A percentile compares a stretch with the other conserved stretches of the same genome.
Evolutionary conservation across 1,140 invertebrate species (phyloP).

Genomic region (Tetragonula clypearis): DNA sequence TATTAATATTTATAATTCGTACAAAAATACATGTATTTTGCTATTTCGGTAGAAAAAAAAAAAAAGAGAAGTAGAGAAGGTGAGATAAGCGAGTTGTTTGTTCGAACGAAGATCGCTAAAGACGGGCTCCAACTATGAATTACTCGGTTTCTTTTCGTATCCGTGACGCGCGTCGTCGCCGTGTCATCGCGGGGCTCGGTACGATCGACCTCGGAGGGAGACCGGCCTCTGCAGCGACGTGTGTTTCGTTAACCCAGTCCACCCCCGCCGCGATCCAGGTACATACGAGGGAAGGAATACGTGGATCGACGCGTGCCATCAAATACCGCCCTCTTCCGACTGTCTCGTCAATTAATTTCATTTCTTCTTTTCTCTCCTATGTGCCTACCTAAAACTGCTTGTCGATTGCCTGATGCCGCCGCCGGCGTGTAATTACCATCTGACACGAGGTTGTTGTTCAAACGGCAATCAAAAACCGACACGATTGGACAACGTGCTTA

Average conservation of each 20-base stretch:
- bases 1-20: constrained; percentile 69
- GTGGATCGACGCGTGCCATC: constrained; percentile 18
- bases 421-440: neutral
- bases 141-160: constrained; percentile 26
- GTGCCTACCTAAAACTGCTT: constrained; percentile 40
- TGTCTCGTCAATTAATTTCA: constrained; percentile 1
- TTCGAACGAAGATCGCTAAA: constrained; percentile 55
- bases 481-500: constrained; percentile 5
- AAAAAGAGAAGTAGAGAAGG: constrained; percentile 66
- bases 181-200: constrained; percentile 5
- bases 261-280: constrained; percentile 51
- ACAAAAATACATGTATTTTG: constrained; percentile 73
- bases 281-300: constrained; percentile 5
- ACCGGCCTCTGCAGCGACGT: constrained; percentile 15
- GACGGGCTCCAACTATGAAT: constrained; percentile 20
- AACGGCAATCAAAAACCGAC: constrained; percentile 7
- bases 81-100: constrained; percentile 61
- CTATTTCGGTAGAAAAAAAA: constrained; percentile 71
- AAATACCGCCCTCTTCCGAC: constrained; percentile 10
- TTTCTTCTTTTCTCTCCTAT: neutral
- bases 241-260: constrained; percentile 28
- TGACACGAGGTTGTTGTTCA: neutral
- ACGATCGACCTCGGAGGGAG: constrained; percentile 38
- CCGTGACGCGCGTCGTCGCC: constrained; percentile 45
- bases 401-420: neutral